Evolutionary conservation across 2,113 vertebrate species (phyloP).

Genomic region (Sorex araneus): DNA sequence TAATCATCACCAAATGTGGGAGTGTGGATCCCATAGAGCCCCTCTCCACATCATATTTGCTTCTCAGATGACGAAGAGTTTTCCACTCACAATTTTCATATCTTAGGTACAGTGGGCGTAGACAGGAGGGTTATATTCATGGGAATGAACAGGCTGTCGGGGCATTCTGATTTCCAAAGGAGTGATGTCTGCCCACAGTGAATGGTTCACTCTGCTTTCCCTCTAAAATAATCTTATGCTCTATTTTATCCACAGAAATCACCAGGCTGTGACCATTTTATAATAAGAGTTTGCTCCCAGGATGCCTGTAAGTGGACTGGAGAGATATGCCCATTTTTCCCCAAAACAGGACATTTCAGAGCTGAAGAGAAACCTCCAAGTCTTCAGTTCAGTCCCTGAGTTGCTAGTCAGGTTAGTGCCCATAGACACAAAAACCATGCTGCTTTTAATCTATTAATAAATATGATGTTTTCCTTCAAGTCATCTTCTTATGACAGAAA

Average conservation of each 20-base stretch:
- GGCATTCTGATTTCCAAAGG: slow-evolving; percentile 40
- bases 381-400: background rate
- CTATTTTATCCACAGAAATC: background rate
- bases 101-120: background rate
- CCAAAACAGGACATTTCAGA: background rate
- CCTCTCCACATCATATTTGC: slow-evolving; percentile 60
- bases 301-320: background rate
- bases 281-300: background rate
- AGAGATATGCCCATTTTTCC: background rate
- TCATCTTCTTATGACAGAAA: background rate
- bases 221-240: slow-evolving; percentile 65
- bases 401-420: background rate
- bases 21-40: slow-evolving; percentile 27
- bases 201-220: slow-evolving; percentile 22
- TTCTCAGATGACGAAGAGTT: slow-evolving; percentile 69
- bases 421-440: background rate
- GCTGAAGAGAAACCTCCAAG: background rate
- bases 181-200: slow-evolving; percentile 58
- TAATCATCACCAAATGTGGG: slow-evolving; percentile 76
- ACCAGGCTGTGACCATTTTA: background rate
- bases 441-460: background rate
- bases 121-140: background rate
- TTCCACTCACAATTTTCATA: slow-evolving; percentile 65
- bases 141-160: slow-evolving; percentile 43
- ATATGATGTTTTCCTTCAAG: background rate